Evolutionary conservation across 2,797 vertebrate species (phyloP), one percentile per base, ranked within the genome.

Genomic region (Danionella dracula): DNA sequence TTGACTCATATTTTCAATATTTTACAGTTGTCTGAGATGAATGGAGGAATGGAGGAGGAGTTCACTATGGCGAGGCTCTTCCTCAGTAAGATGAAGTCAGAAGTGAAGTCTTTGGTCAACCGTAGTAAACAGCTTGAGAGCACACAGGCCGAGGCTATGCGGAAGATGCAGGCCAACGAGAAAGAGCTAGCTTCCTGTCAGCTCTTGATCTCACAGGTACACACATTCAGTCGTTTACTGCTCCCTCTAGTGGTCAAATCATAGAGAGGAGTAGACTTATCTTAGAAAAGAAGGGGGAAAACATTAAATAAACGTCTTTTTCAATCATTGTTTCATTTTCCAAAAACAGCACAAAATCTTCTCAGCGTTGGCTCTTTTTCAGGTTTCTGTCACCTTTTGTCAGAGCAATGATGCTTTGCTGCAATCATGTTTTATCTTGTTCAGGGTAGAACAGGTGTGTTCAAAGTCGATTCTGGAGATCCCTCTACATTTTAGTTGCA

Each of bases 71-170:
- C 93, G 5, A 87, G 96, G 29, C 91, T 99, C 13, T 96, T 93
- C 81, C 88, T 98, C 79, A 99, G 94, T 70, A 99, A 98, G 84
- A 96, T 98, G 93, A 99, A 96, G 69, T 96, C 95, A 0, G 96
- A 98, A 82, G 92, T 95, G 21, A 98, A 96, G 76, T 94, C 93
- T 0, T 78, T 96, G 79, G 91, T 93, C 80, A 96, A 89, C 82
- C 92, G 94, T 20, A 93, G 92, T 86, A 96, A 93, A 71, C 93
- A 95, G 81, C 64, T 98, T 68, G 95, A 98, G 78, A 88, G 84
- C 0, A 86, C 82, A 35, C 91, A 96, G 86, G 76, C 81, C 0
- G 94, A 97, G 67, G 92, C 85, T 71, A 86, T 82, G 75, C 79
- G 83, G 70, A 94, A 91, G 84, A 90, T 92, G 86, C 92, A 93